Conservation (phyloP, 2,113 vertebrate genomes). For the Probosciger aterrimus region DNA sequence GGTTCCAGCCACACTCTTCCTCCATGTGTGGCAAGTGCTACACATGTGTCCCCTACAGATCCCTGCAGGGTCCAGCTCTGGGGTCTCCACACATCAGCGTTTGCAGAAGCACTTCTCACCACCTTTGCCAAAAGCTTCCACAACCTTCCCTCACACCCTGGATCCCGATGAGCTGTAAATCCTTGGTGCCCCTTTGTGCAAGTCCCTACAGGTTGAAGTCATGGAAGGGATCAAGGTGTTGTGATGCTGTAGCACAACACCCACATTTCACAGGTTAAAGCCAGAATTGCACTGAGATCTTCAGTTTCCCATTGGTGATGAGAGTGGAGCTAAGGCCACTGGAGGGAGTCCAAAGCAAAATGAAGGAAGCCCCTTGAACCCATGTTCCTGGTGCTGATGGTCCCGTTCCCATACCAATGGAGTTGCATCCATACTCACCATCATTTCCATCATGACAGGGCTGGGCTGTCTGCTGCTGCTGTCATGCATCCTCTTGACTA, state of each 20-base stretch:
- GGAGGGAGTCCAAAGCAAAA: background rate
- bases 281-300: background rate
- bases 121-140: background rate
- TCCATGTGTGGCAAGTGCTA: background rate
- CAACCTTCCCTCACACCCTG: background rate
- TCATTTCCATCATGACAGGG: background rate
- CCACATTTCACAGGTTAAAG: background rate
- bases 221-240: background rate
- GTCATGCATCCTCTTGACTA: background rate
- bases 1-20: background rate
- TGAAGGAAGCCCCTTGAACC: background rate
- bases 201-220: background rate
- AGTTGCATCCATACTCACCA: background rate
- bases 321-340: background rate
- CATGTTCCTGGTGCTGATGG: background rate
- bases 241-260: background rate
- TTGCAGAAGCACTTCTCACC: background rate
- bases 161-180: background rate
- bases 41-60: background rate
- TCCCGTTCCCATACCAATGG: background rate
- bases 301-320: background rate
- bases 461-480: background rate
- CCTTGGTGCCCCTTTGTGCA: background rate
- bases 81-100: accelerated
- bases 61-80: background rate